These are phyloP conservation scores for Drosophila novamexicana DNA, from an alignment of 1,140 invertebrate species.

Conservation along the genomic window DNA sequence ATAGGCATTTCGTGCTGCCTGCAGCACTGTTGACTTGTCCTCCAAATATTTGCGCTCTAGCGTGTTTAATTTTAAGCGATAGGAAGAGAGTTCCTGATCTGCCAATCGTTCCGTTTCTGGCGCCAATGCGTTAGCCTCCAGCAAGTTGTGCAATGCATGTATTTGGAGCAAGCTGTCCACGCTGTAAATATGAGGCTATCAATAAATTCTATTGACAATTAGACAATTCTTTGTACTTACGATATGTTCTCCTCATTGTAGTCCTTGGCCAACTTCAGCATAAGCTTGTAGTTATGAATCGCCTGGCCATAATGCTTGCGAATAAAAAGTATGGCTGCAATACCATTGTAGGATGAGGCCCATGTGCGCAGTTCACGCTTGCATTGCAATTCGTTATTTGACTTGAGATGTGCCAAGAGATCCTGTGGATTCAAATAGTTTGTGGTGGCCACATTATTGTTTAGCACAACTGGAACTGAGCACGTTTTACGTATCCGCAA, in stretches of 20 bases:
- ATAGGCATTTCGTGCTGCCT: conserved; percentile 41
- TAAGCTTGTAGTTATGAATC: conserved; percentile 87
- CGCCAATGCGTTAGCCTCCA: conserved; percentile 51
- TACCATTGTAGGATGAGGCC: conserved; percentile 87
- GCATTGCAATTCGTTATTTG: conserved; percentile 87
- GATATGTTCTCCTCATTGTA: conserved; percentile 62
- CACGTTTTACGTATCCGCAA: conserved; percentile 90
- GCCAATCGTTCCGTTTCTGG: neutral
- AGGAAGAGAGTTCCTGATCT: conserved; percentile 13
- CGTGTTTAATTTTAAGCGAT: conserved; percentile 59
- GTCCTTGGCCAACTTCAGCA: conserved; percentile 80
- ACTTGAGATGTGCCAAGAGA: conserved; percentile 88
- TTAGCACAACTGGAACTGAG: conserved; percentile 87
- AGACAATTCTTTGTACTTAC: conserved; percentile 34
- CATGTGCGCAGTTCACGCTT: conserved; percentile 88
- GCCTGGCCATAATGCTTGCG: conserved; percentile 86
- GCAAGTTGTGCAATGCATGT: conserved; percentile 89
- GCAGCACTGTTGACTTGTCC: conserved; percentile 47
- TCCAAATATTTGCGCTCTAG: conserved; percentile 87
- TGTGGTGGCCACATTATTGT: conserved; percentile 47
- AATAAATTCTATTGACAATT: neutral
- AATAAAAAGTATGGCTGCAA: conserved; percentile 88
- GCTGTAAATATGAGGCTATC: conserved; percentile 29
- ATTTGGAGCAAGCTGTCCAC: conserved; percentile 86
- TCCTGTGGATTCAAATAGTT: conserved; percentile 86